These are phyloP conservation scores for Apocrypta bakeri DNA, from an alignment of 1,140 invertebrate genomes.

Conservation along the genomic window DNA sequence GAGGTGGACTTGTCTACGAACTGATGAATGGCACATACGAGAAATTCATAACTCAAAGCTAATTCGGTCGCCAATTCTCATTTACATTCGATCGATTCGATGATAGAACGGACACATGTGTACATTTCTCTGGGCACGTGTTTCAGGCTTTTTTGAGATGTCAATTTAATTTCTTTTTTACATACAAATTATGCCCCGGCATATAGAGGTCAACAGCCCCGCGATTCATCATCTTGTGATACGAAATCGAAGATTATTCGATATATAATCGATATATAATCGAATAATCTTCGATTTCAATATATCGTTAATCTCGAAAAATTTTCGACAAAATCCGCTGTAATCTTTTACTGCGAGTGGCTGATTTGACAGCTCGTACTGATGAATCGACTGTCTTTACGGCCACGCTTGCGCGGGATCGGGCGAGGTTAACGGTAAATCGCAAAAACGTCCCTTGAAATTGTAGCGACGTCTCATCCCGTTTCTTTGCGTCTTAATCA, in stretches of 20 bases:
- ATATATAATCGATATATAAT: too few relatives aligned
- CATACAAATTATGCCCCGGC: too few relatives aligned
- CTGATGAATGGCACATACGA: conserved; percentile 16
- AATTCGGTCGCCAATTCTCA: conserved; percentile 32
- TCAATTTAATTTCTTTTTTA: not conserved
- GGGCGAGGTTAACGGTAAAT: not conserved
- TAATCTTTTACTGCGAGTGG: too few relatives aligned
- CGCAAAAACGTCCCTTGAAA: not conserved
- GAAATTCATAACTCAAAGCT: conserved; percentile 21
- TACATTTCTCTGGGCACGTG: not conserved
- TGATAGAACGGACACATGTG: not conserved
- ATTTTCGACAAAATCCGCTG: too few relatives aligned
- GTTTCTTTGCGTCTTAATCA: not conserved
- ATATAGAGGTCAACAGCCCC: not conserved
- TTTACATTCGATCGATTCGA: conserved; percentile 20
- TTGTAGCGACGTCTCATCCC: not conserved
- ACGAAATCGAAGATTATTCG: not conserved
- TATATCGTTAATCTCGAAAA: too few relatives aligned
- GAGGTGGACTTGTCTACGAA: conserved; percentile 44
- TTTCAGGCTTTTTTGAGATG: too few relatives aligned
- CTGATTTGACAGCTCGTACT: too few relatives aligned
- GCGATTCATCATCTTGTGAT: conserved; percentile 10
- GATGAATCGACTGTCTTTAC: too few relatives aligned
- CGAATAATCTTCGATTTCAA: too few relatives aligned
- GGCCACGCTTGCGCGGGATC: not conserved